A percentile compares a stretch with the other conserved stretches of the same genome.
phyloP scores from a whole-genome alignment of 2,797 vertebrate species.

The Pogonophryne albipinna region DNA sequence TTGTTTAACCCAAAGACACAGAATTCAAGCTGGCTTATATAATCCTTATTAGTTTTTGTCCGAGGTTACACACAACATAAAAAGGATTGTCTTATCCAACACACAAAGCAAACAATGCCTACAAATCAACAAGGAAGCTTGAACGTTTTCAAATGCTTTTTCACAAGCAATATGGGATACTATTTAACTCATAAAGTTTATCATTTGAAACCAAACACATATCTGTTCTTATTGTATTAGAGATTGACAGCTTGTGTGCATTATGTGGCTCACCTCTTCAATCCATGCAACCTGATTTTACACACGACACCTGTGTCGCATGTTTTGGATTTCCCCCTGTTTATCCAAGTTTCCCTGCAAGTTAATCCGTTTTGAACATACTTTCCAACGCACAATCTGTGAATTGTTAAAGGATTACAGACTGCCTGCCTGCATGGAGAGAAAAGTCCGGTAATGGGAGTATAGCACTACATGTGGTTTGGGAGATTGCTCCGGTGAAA shows the following conservation, averaged over 20 bases:
- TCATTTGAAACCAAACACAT: background rate
- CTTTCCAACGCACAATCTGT: slow-evolving; percentile 65
- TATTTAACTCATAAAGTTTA: background rate
- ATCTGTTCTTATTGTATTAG: background rate
- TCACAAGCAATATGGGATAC: background rate
- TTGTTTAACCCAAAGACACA: slow-evolving; percentile 42
- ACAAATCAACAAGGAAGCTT: background rate
- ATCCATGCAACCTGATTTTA: slow-evolving; percentile 9
- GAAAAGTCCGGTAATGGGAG: slow-evolving; percentile 61
- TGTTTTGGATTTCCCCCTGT: slow-evolving; percentile 48
- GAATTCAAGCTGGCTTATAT: slow-evolving; percentile 33
- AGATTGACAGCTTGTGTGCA: slow-evolving; percentile 8
- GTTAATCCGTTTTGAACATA: slow-evolving; percentile 62
- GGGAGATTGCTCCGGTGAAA: slow-evolving; percentile 45
- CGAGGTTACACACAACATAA: background rate
- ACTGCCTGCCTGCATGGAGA: slow-evolving; percentile 48
- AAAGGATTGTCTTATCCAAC: background rate
- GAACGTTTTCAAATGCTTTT: background rate
- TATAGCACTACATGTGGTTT: slow-evolving; percentile 38
- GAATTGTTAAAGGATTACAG: slow-evolving; percentile 74
- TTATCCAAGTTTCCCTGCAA: slow-evolving; percentile 41
- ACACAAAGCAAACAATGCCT: background rate
- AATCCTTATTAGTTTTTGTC: slow-evolving; percentile 21
- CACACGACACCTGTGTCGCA: slow-evolving; percentile 22
- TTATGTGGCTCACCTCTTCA: slow-evolving; percentile 22